These are phyloP conservation scores for Psettodes erumei DNA, from an alignment of 2,113 vertebrate genomes.

Conservation along the genomic window DNA sequence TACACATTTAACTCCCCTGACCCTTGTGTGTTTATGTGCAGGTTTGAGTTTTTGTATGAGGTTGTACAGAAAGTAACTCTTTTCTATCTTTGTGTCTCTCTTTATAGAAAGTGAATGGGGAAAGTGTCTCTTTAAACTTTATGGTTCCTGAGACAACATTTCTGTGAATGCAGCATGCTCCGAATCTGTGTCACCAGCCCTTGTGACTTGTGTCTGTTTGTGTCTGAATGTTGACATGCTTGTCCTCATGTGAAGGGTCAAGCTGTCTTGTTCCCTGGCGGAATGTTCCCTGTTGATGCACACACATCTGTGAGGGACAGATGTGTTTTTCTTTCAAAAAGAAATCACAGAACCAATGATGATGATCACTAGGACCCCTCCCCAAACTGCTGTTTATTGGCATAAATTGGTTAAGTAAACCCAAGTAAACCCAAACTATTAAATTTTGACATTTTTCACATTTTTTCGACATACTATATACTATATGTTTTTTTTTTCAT, in stretches of 20 bases:
- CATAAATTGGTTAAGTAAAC: not conserved
- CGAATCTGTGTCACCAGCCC: conserved; percentile 33
- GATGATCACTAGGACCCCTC: not conserved
- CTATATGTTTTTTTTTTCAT: too few species aligned
- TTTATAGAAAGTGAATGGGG: not conserved
- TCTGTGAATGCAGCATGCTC: conserved; percentile 34
- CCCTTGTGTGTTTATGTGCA: not conserved
- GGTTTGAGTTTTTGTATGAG: not conserved
- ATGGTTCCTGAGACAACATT: conserved; percentile 3
- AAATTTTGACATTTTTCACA: too few species aligned
- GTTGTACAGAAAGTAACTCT: not conserved
- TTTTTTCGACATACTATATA: too few species aligned
- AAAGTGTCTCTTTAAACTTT: conserved; percentile 21
- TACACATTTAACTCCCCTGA: not conserved
- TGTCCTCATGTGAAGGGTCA: conserved; percentile 21
- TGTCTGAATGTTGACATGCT: conserved; percentile 27
- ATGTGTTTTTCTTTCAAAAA: not conserved
- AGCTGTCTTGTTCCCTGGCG: conserved; percentile 7
- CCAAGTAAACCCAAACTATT: too few species aligned
- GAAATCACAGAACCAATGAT: not conserved
- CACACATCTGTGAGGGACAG: not conserved
- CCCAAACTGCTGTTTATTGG: not conserved
- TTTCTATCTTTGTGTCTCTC: not conserved
- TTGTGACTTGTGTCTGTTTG: conserved; percentile 34
- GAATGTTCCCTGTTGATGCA: conserved; percentile 13